A percentile compares a stretch with the other conserved stretches of the same genome.
Evolutionary conservation across 2,113 vertebrate genomes (phyloP).

Genomic region (Dasyornis broadbenti): DNA sequence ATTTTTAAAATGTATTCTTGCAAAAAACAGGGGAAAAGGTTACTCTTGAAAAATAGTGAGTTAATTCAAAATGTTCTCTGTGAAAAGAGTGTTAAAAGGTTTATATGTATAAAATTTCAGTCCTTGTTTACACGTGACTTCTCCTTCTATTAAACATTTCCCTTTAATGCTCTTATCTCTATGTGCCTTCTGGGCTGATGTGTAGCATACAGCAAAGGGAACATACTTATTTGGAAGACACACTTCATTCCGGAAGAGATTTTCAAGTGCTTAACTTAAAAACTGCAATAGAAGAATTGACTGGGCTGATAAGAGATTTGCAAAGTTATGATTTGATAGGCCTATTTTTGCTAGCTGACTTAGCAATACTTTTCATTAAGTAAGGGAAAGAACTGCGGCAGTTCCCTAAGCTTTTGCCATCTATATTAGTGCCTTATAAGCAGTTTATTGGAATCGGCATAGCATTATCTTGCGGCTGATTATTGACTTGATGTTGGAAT

Average conservation of each 20-base stretch:
- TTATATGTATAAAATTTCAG: conserved; percentile 36
- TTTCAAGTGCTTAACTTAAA: conserved; percentile 59
- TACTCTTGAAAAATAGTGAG: conserved; percentile 7
- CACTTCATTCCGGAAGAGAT: conserved; percentile 49
- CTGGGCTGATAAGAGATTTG: conserved; percentile 5
- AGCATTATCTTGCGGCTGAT: neutral
- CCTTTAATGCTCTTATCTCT: conserved; percentile 70
- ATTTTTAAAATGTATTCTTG: neutral
- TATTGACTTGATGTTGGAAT: neutral
- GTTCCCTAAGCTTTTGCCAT: neutral
- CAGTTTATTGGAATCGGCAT: neutral
- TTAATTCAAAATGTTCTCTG: neutral
- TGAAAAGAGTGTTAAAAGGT: conserved; percentile 26
- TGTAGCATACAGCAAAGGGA: neutral
- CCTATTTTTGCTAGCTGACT: conserved; percentile 8
- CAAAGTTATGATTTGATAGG: conserved; percentile 1
- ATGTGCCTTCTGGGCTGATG: conserved; percentile 62
- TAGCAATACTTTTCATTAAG: neutral
- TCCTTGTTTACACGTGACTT: conserved; percentile 47
- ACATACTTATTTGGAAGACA: conserved; percentile 47
- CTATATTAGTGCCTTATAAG: neutral
- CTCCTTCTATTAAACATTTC: conserved; percentile 21
- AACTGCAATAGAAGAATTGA: conserved; percentile 11
- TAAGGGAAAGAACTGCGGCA: neutral
- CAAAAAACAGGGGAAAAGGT: fast-evolving